Evolutionary conservation across 1,140 invertebrate species (phyloP), one percentile per base, ranked within the genome.

Genomic region (Zaprionus africanus): DNA sequence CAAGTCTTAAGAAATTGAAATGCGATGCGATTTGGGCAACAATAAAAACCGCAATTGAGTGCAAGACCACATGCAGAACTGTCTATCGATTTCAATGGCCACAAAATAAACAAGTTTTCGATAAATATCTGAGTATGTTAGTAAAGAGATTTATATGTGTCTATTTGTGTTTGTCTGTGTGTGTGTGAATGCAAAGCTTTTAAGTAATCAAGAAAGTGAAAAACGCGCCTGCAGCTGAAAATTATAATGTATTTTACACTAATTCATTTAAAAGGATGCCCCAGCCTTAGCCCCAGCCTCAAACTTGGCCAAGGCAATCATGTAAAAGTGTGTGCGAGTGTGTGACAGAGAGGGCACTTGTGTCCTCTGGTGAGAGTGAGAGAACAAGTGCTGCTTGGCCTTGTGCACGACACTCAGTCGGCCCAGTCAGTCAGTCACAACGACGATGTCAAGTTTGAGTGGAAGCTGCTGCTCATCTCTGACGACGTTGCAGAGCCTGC

Each of bases 251-350:
- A 79, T 76, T 79, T 79, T 76, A 31, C 72, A 66, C 79, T 76
- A 81, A 83, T 83, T 83, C 81, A 83, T 77, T 83, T 83, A 79
- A 83, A 82, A 80, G 77, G 77, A 76, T 76, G 64, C 76, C 41
- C 2, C 41, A 43, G 41, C 41, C 41, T 72, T 64, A 78, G 76
- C 71, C 76, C 64, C 75, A 79, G 77, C 71, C 76, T 76, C 76
- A 71, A 81, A 71, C 79, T 79, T 81, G 63, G 72, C 63, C 76
- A 70, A 70, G 76, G 76, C 73, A 76, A 63, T 60, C 57, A 62
- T 41, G 34, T 54, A 46, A 31, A 51, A 63, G 58, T 54, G 77
- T 60, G 67, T 60, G 72, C 54, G 60, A 63, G 61, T 59, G 51
- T 43, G 54, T 69, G 57, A 51, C 43, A 73, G 56, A 60, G 49